Percentiles rank a stretch among this genome's conserved stretches.
Evolutionary conservation across 2,113 vertebrate genomes (phyloP).

Genomic region (Ptyas mucosa): DNA sequence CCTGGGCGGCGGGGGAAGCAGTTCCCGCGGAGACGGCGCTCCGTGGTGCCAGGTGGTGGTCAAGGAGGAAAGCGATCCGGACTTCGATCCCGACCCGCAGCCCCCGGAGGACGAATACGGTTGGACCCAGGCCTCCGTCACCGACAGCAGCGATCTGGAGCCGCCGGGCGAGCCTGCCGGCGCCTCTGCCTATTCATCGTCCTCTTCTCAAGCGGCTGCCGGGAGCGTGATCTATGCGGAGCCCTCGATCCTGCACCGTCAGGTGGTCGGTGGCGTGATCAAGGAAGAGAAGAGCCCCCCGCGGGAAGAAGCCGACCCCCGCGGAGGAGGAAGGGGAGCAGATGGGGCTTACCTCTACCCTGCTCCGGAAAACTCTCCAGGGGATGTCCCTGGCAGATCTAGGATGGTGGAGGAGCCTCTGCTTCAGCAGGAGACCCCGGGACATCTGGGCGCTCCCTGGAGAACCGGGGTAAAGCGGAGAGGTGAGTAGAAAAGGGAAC

Average conservation of each 20-base stretch:
- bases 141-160: slow-evolving; percentile 4
- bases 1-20: not conserved
- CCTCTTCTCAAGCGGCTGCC: not conserved
- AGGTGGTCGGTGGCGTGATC: not conserved
- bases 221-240: not conserved
- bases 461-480: not conserved
- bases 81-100: not conserved
- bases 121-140: slow-evolving; percentile 8
- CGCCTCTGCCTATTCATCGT: not conserved
- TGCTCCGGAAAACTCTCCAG: not conserved
- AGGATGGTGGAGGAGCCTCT: not conserved
- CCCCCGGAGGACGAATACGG: not conserved
- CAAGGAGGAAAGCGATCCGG: slow-evolving; percentile 21
- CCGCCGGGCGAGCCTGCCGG: not conserved
- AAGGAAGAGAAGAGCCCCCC: not conserved
- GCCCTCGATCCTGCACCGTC: not conserved
- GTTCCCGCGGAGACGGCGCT: not conserved
- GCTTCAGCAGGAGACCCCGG: not conserved
- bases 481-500: not conserved
- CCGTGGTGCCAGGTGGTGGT: slow-evolving; percentile 31
- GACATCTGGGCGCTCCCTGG: not conserved
- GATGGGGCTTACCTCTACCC: not conserved
- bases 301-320: not conserved
- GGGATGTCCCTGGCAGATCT: not conserved
- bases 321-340: not conserved